These are phyloP conservation scores for Narcine bancroftii DNA, from an alignment of 2,113 vertebrate genomes.

Conservation along the genomic window DNA sequence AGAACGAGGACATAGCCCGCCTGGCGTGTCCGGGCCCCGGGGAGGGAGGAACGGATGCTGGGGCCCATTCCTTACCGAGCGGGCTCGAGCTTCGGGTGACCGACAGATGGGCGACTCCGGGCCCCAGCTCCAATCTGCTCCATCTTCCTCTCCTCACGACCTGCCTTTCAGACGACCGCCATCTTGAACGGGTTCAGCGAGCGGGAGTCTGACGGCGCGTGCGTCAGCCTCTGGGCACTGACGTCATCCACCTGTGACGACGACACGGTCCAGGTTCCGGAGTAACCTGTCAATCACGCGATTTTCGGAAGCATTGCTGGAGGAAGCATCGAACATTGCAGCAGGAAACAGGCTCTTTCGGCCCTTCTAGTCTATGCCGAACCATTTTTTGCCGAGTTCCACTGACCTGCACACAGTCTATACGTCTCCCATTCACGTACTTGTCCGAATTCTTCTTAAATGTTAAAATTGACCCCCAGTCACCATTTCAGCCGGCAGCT, in stretches of 20 bases:
- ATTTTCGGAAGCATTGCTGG: too few species aligned
- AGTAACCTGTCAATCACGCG: conserved; percentile 41
- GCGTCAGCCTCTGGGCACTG: conserved; percentile 31
- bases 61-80: neutral
- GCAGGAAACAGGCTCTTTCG: too few species aligned
- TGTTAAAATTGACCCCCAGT: too few species aligned
- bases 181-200: conserved; percentile 42
- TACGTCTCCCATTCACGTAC: too few species aligned
- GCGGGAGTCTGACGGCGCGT: conserved; percentile 20
- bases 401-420: too few species aligned
- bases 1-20: too few species aligned
- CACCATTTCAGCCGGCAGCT: too few species aligned
- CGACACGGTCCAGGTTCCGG: conserved; percentile 1
- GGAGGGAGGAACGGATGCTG: neutral
- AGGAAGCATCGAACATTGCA: too few species aligned
- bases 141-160: neutral
- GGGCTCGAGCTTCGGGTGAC: neutral
- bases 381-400: too few species aligned
- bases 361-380: too few species aligned
- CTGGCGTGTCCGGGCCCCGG: too few species aligned
- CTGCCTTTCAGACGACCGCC: conserved; percentile 40
- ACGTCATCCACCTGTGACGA: conserved; percentile 24
- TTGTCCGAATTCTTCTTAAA: too few species aligned
- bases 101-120: neutral
- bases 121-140: neutral